Evolutionary conservation across 2,113 vertebrate genomes (phyloP).

Genomic region (Cottus gobio): DNA sequence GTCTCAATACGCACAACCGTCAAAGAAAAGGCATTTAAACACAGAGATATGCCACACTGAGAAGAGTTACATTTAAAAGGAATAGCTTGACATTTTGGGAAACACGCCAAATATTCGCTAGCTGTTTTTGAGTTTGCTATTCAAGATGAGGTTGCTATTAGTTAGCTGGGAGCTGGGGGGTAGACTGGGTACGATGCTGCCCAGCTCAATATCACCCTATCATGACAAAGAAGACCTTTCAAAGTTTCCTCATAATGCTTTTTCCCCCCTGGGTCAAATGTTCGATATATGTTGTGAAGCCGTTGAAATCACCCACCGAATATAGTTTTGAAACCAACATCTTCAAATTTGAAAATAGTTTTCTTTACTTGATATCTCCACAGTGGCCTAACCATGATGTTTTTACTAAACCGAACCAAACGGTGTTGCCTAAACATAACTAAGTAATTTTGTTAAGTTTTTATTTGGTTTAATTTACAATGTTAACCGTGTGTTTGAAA

Average conservation of each 20-base stretch:
- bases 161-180: background rate
- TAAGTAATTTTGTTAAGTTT: background rate
- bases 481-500: no score
- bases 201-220: background rate
- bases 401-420: background rate
- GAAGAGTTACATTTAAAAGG: constrained; percentile 31
- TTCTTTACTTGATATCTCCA: background rate
- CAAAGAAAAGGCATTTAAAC: constrained; percentile 45
- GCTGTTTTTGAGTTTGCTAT: background rate
- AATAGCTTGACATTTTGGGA: constrained; percentile 27
- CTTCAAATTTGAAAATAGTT: background rate
- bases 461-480: background rate
- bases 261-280: no score
- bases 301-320: no score
- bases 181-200: background rate
- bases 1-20: constrained; percentile 42
- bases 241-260: background rate
- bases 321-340: background rate
- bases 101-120: background rate
- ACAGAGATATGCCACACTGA: constrained; percentile 39
- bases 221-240: background rate
- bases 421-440: background rate
- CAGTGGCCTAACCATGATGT: background rate
- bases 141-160: background rate
- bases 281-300: background rate